Evolutionary conservation across 2,113 vertebrate species (phyloP), one percentile per base, ranked within the genome.

Genomic region (Neodon shergylaensis): DNA sequence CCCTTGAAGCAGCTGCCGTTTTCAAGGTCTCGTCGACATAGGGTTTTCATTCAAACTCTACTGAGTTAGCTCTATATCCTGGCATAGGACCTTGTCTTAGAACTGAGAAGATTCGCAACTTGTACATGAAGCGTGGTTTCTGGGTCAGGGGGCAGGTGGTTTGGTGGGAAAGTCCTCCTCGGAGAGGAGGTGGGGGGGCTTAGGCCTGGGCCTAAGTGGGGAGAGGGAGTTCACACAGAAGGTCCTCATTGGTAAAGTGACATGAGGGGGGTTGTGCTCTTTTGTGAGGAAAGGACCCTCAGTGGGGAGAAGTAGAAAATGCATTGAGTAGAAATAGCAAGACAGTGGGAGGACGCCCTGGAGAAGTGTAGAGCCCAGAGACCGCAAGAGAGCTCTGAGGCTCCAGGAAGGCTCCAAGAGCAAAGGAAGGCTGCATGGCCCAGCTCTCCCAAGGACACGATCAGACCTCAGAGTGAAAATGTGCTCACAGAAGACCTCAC

Each of bases 331-430:
- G 39, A 22, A 4, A 9, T 19, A 2, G 31, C 4, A 65, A 65
- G 72, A 2, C 1, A 26, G 33, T 0, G 76, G 33, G 22, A 72
- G 7, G 65, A 31, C 1, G 39, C 22, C 22, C 8, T 3, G 10
- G 28, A 12, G 9, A 44, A 5, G 9, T 63, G 17, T 9, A 36
- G 72, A 16, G 36, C 22, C 13, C 42, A 16, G 65, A n/a, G 19
- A 70, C 10, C 1, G 22, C 17, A 42, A 10, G 39, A 65, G 61
- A 21, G 82, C 26, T 44, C 1, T 4, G n/a, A 47, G 19, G 39
- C 31, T 7, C 4, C 7, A 21, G n/a, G 9, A 21, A 26, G 9
- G 8, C 7, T 39, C 10, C 13, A 21, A 36, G 14, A 54, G 5
- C 0, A 0, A 13, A 77, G 44, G 26, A 47, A 10, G 19, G 39